These are phyloP conservation scores for Imbricaverruca yamaguchii DNA, from an alignment of 2,888 invertebrate species.

Conservation along the genomic window DNA sequence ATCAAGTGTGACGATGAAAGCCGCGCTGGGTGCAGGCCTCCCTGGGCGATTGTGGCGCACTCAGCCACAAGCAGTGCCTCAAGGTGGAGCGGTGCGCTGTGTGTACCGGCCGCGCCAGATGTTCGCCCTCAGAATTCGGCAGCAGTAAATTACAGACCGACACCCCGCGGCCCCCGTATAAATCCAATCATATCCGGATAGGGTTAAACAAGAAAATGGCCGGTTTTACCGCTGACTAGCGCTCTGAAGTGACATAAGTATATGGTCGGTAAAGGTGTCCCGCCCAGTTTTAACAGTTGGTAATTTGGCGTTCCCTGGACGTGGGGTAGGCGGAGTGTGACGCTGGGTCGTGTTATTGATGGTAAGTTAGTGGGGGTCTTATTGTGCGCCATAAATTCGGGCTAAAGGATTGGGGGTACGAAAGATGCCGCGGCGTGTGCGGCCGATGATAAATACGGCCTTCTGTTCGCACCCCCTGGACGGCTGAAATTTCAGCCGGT, in stretches of 20 bases:
- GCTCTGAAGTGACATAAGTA: slow-evolving; percentile 13
- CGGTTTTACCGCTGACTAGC: background rate
- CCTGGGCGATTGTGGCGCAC: too few species aligned
- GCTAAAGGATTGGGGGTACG: background rate
- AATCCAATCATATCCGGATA: slow-evolving; percentile 15
- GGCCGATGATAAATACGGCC: background rate
- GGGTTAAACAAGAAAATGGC: slow-evolving; percentile 17
- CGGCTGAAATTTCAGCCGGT: too few species aligned
- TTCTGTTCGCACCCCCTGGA: background rate
- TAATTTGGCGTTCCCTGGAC: slow-evolving; percentile 6
- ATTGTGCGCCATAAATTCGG: background rate
- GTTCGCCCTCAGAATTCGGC: slow-evolving; percentile 1
- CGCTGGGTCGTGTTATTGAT: background rate
- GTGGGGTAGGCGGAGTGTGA: background rate
- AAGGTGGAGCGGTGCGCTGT: too few species aligned
- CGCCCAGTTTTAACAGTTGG: slow-evolving; percentile 16
- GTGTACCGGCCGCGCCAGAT: background rate
- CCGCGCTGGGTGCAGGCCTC: too few species aligned
- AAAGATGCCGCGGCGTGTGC: background rate
- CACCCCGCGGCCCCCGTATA: slow-evolving; percentile 10
- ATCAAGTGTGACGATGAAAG: too few species aligned
- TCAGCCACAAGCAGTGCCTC: too few species aligned
- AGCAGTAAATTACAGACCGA: background rate
- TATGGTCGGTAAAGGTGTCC: background rate
- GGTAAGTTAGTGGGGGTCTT: background rate